phyloP scores from a whole-genome alignment of 1,140 invertebrate genomes.

The Stegodyphus dumicola region DNA sequence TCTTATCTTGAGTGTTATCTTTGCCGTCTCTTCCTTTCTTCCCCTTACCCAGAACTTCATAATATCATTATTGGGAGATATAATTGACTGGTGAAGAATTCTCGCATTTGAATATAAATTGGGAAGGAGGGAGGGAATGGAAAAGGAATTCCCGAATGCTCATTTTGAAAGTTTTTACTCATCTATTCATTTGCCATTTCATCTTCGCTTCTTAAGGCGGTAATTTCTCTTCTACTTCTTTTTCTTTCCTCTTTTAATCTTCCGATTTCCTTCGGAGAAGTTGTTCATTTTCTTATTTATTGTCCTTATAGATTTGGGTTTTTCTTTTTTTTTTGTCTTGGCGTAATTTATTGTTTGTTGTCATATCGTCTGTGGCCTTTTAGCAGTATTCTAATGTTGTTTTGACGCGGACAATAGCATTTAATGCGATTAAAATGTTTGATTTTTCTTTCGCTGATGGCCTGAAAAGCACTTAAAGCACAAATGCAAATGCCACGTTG shows the following conservation, averaged over 20 bases:
- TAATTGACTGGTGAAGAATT: slow-evolving; percentile 26
- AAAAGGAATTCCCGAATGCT: neutral
- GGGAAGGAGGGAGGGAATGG: slow-evolving; percentile 1
- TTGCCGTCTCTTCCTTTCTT: slow-evolving; percentile 15
- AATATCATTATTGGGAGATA: slow-evolving; percentile 54
- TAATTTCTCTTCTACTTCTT: slow-evolving; percentile 16
- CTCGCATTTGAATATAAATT: slow-evolving; percentile 37
- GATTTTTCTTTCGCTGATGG: too few relatives aligned
- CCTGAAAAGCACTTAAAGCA: too few relatives aligned
- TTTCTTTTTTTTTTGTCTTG: too few relatives aligned
- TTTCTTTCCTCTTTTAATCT: neutral
- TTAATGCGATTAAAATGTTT: too few relatives aligned
- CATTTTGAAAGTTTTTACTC: slow-evolving; percentile 36
- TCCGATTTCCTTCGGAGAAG: neutral
- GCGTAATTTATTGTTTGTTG: too few relatives aligned
- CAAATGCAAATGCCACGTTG: too few relatives aligned
- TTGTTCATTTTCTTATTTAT: too few relatives aligned
- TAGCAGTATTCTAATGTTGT: too few relatives aligned
- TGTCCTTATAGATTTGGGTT: too few relatives aligned
- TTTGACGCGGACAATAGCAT: too few relatives aligned
- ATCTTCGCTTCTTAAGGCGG: slow-evolving; percentile 11
- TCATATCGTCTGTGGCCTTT: too few relatives aligned
- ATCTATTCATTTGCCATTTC: slow-evolving; percentile 58
- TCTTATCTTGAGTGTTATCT: slow-evolving; percentile 46
- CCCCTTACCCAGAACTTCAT: neutral